These are phyloP conservation scores for Phoeniculus purpureus DNA, from an alignment of 2,797 vertebrate species.

Conservation along the genomic window DNA sequence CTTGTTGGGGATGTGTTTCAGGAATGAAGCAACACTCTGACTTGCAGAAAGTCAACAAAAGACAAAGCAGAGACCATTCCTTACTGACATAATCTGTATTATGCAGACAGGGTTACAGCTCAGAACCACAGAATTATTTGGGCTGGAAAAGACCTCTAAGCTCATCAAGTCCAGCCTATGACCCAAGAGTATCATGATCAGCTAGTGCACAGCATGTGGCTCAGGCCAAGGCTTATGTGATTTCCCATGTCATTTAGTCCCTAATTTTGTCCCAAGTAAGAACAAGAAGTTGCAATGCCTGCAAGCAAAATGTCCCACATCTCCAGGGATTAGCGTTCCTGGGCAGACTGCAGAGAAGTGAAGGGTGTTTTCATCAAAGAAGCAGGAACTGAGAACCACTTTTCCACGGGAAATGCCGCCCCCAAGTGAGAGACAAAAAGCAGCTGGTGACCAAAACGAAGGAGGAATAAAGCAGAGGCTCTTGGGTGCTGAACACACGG, in stretches of 20 bases:
- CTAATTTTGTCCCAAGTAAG: neutral
- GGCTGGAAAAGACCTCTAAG: too few relatives aligned
- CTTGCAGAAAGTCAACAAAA: neutral
- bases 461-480: neutral
- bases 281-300: neutral
- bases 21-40: neutral
- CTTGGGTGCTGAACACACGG: neutral
- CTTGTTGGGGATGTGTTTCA: neutral
- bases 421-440: slow-evolving; percentile 50
- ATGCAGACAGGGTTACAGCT: neutral
- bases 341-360: neutral
- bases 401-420: slow-evolving; percentile 47
- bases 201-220: neutral
- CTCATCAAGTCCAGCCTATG: too few relatives aligned
- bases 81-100: neutral
- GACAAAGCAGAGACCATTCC: neutral
- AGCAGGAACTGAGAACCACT: neutral
- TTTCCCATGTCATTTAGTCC: slow-evolving; percentile 4
- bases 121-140: neutral
- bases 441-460: neutral
- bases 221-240: neutral
- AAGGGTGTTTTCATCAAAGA: neutral
- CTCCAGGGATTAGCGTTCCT: neutral
- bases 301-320: neutral
- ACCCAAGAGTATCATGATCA: too few relatives aligned